phyloP scores from a whole-genome alignment of 2,888 invertebrate species.

The Nowickia ferox region DNA sequence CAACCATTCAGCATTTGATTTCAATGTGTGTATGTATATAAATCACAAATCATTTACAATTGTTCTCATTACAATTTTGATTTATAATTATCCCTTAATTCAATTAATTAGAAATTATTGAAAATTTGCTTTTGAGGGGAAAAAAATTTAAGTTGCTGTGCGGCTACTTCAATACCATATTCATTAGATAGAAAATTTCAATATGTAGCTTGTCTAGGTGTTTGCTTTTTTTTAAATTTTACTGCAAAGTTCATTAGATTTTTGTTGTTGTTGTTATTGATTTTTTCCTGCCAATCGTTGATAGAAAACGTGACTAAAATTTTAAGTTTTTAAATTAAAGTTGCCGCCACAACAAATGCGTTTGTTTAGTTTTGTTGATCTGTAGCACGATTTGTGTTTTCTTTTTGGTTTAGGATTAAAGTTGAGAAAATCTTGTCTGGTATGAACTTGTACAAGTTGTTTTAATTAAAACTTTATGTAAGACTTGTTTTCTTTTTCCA shows the following conservation, averaged over 20 bases:
- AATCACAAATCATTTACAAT: slow-evolving; percentile 43
- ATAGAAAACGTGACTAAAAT: slow-evolving; percentile 70
- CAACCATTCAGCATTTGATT: neutral
- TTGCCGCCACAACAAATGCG: slow-evolving; percentile 21
- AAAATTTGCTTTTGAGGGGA: neutral
- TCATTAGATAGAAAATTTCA: slow-evolving; percentile 9
- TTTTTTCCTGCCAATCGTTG: slow-evolving; percentile 52
- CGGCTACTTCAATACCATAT: neutral
- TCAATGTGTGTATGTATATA: slow-evolving; percentile 18
- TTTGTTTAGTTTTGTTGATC: slow-evolving; percentile 26
- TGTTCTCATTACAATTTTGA: slow-evolving; percentile 54
- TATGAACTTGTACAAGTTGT: slow-evolving; percentile 4
- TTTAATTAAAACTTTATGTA: slow-evolving; percentile 66
- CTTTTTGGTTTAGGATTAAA: slow-evolving; percentile 47
- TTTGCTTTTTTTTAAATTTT: slow-evolving; percentile 17
- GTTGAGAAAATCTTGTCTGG: slow-evolving; percentile 40
- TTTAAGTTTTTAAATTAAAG: slow-evolving; percentile 58
- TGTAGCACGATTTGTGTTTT: slow-evolving; percentile 18
- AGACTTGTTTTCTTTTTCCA: slow-evolving; percentile 7
- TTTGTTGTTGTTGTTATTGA: slow-evolving; percentile 63
- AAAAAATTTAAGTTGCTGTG: neutral
- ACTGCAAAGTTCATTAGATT: slow-evolving; percentile 57
- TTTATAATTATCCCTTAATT: slow-evolving; percentile 56
- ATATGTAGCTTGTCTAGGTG: slow-evolving; percentile 26
- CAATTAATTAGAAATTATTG: slow-evolving; percentile 30